These are phyloP conservation scores for Drosophila phalerata DNA, from an alignment of 2,888 invertebrate genomes.

Conservation along the genomic window DNA sequence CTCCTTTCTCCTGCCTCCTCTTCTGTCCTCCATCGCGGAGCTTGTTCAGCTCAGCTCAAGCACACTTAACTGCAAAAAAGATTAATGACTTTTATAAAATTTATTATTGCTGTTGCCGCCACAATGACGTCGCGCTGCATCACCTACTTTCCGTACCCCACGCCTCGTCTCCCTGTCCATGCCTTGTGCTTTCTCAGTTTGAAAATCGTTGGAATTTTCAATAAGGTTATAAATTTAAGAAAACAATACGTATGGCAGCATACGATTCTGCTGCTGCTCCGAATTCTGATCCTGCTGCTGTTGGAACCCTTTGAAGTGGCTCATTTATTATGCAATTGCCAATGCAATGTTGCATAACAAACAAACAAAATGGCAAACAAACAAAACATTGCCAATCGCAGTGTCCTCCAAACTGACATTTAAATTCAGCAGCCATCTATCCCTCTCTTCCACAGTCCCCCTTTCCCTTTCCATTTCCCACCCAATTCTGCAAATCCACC, in stretches of 20 bases:
- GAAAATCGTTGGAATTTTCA: conserved; percentile 66
- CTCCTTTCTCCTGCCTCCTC: no score
- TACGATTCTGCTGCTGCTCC: not conserved
- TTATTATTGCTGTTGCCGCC: conserved; percentile 74
- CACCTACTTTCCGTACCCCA: conserved; percentile 23
- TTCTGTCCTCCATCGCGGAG: not conserved
- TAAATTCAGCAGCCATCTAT: conserved; percentile 38
- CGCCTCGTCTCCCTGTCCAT: not conserved
- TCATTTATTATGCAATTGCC: conserved; percentile 79
- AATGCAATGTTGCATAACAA: conserved; percentile 36
- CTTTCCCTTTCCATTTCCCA: no score
- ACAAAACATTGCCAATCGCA: conserved; percentile 25
- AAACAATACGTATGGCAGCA: conserved; percentile 37
- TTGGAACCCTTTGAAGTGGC: conserved; percentile 47
- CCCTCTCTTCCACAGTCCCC: not conserved
- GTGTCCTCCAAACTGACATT: conserved; percentile 39
- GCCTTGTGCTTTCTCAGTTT: conserved; percentile 4
- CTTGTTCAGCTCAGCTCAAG: conserved; percentile 35
- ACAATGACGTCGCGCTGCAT: conserved; percentile 54
- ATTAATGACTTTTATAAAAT: conserved; percentile 80
- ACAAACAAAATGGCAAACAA: conserved; percentile 7
- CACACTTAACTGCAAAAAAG: conserved; percentile 61
- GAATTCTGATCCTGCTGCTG: conserved; percentile 10
- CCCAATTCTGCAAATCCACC: not conserved
- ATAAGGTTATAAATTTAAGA: conserved; percentile 72